Percentiles rank a stretch among this genome's conserved stretches.
These are phyloP conservation scores for Neomonachus schauinslandi DNA, from an alignment of 2,113 vertebrate species.

Conservation along the genomic window DNA sequence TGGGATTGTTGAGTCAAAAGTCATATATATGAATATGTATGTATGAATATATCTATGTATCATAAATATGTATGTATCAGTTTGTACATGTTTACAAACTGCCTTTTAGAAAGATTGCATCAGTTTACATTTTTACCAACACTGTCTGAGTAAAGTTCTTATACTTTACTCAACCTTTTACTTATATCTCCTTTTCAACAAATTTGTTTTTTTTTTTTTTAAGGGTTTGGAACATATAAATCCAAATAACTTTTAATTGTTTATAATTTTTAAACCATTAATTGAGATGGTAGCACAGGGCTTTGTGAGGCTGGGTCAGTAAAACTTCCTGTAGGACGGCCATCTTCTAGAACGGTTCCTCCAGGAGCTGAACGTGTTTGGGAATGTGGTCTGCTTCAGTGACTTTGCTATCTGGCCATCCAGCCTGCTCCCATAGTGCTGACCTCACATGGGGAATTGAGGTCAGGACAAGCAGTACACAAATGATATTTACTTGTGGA, in stretches of 20 bases:
- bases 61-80: not conserved
- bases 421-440: not conserved
- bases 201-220: not conserved
- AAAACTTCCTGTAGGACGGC: not conserved
- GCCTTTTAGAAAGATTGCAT: not conserved
- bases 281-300: not conserved
- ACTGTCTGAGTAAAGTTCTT: not conserved
- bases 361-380: not conserved
- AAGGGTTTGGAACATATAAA: not conserved
- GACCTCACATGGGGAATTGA: not conserved
- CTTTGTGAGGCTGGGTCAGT: not conserved
- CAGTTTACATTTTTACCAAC: not conserved
- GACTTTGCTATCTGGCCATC: not conserved
- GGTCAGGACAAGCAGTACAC: not conserved
- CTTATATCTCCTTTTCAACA: not conserved
- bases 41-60: not conserved
- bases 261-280: not conserved
- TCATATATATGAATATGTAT: not conserved
- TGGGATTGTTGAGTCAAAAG: not conserved
- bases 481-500: not conserved
- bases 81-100: not conserved
- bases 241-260: not conserved
- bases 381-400: not conserved
- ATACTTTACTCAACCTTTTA: not conserved
- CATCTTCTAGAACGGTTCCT: not conserved